Conservation (phyloP, 2,113 vertebrate genomes). For the Strix aluco region DNA sequence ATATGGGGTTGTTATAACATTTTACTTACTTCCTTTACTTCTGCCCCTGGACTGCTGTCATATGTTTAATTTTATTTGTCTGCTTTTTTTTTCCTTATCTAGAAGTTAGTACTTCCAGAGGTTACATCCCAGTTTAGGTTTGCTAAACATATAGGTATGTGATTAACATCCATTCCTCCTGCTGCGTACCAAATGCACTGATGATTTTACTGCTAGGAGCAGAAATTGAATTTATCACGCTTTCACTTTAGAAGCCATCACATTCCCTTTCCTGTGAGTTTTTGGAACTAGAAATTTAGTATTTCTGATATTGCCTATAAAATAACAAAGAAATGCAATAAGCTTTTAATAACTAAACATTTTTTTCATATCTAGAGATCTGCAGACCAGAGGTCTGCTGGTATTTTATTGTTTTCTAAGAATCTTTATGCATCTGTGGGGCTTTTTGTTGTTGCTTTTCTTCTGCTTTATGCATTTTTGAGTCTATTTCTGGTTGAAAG, state of each 20-base stretch:
- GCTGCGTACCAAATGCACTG: neutral
- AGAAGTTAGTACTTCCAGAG: neutral
- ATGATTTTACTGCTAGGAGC: neutral
- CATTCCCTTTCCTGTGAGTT: neutral
- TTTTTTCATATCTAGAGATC: neutral
- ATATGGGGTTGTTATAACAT: neutral
- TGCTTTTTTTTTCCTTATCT: neutral
- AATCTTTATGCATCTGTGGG: neutral
- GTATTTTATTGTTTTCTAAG: neutral
- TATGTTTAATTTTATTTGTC: constrained; percentile 16
- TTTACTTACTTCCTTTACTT: constrained; percentile 14
- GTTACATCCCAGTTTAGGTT: neutral
- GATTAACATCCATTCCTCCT: neutral
- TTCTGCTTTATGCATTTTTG: neutral
- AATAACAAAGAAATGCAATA: neutral
- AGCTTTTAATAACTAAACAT: neutral
- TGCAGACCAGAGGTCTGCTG: neutral
- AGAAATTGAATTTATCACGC: neutral
- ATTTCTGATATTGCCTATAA: neutral
- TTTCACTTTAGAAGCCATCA: neutral
- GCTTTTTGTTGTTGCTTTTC: neutral
- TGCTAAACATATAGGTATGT: neutral
- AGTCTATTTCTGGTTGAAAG: neutral
- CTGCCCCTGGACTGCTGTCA: neutral
- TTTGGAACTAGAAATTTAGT: neutral